Conservation (phyloP, 2,797 vertebrate genomes). For the Anas acuta region DNA sequence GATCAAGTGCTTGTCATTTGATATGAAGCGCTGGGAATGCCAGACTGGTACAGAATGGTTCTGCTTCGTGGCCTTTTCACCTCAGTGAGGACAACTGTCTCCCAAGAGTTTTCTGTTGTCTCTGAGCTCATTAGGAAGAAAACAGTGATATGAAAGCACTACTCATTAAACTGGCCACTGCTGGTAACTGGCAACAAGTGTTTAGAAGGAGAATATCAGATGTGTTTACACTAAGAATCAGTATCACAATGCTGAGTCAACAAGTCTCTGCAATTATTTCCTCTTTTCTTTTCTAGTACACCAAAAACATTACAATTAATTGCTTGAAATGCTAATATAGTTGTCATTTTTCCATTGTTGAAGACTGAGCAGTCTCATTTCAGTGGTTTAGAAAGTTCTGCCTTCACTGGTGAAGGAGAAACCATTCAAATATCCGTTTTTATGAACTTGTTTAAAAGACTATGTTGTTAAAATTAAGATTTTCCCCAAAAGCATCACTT, state of each 20-base stretch:
- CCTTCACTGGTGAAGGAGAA: neutral
- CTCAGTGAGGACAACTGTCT: neutral
- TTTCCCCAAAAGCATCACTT: constrained; percentile 12
- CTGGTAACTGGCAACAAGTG: neutral
- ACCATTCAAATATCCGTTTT: neutral
- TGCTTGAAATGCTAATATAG: neutral
- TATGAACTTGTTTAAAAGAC: neutral
- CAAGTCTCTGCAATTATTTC: neutral
- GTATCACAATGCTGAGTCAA: neutral
- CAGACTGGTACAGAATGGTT: constrained; percentile 18
- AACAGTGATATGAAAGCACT: constrained; percentile 1
- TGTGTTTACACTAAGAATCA: neutral
- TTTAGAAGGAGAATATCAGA: neutral
- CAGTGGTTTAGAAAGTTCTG: neutral
- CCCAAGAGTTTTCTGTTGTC: neutral
- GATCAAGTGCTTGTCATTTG: constrained; percentile 39
- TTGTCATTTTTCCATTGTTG: neutral
- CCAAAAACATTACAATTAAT: neutral
- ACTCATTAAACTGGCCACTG: constrained; percentile 10
- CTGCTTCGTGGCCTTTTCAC: constrained; percentile 34
- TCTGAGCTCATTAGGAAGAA: constrained; percentile 44
- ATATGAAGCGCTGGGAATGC: constrained; percentile 31
- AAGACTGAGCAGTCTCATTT: neutral
- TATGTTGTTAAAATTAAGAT: neutral
- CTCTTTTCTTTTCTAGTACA: neutral